Conservation (phyloP, 2,113 vertebrate genomes). For the Toxotes jaculatrix region DNA sequence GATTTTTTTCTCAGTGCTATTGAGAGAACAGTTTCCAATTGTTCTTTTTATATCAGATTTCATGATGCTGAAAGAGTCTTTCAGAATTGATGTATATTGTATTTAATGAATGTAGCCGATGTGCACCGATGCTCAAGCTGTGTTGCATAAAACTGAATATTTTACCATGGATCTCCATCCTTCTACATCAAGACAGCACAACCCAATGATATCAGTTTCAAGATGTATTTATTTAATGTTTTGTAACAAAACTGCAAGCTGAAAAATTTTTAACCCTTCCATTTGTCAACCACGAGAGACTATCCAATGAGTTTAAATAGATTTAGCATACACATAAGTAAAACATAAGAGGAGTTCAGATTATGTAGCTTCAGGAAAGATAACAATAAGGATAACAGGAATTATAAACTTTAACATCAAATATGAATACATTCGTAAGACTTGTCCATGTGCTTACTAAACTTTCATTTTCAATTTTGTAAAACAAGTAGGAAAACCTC, state of each 20-base stretch:
- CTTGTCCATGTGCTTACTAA: slow-evolving; percentile 63
- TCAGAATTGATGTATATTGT: slow-evolving; percentile 9
- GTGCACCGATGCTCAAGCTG: not conserved
- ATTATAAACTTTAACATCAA: slow-evolving; percentile 56
- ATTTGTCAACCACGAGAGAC: slow-evolving; percentile 50
- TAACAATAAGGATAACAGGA: slow-evolving; percentile 48
- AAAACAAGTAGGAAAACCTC: slow-evolving; percentile 5
- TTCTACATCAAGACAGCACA: slow-evolving; percentile 7
- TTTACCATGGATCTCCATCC: not conserved
- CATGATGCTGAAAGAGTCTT: slow-evolving; percentile 7
- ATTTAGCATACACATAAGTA: slow-evolving; percentile 59
- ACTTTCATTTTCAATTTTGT: slow-evolving; percentile 32
- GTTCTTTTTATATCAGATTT: slow-evolving; percentile 15
- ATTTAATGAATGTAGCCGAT: slow-evolving; percentile 8
- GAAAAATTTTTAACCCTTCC: slow-evolving; percentile 57
- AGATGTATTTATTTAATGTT: slow-evolving; percentile 68
- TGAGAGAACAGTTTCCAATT: slow-evolving; percentile 8
- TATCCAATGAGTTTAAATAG: slow-evolving; percentile 53
- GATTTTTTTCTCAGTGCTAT: not conserved
- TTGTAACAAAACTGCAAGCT: slow-evolving; percentile 70
- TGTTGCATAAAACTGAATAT: slow-evolving; percentile 12
- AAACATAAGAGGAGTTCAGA: slow-evolving; percentile 43
- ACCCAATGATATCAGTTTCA: slow-evolving; percentile 19
- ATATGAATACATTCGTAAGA: slow-evolving; percentile 74
- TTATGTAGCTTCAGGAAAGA: slow-evolving; percentile 51